Evolutionary conservation across 2,888 invertebrate genomes (phyloP).

Genomic region (Cheilosia scutellata): DNA sequence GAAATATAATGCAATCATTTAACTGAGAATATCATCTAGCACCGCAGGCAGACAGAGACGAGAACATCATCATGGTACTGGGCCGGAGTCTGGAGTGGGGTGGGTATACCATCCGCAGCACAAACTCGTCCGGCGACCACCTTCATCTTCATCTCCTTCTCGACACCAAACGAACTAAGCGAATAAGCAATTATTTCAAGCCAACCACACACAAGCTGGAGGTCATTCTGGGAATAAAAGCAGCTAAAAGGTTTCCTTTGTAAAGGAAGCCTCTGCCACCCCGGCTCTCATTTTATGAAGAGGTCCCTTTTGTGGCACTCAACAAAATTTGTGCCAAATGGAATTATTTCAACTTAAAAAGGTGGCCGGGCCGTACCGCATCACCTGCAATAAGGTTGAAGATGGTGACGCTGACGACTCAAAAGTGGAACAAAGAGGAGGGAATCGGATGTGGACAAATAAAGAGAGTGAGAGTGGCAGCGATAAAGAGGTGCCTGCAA

Average conservation of each 20-base stretch:
- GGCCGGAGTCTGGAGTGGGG: not conserved
- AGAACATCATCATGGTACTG: not conserved
- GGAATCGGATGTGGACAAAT: slow-evolving; percentile 2
- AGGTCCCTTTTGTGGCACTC: slow-evolving; percentile 59
- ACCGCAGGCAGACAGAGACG: slow-evolving; percentile 17
- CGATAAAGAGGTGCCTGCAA: slow-evolving; percentile 48
- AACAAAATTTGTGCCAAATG: slow-evolving; percentile 59
- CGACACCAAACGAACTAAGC: slow-evolving; percentile 40
- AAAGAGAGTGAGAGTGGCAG: slow-evolving; percentile 15
- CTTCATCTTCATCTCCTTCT: not conserved
- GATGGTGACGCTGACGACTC: slow-evolving; percentile 24
- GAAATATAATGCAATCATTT: slow-evolving; percentile 48
- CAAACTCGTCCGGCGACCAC: not conserved
- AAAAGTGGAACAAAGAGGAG: slow-evolving; percentile 21
- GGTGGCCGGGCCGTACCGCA: slow-evolving; percentile 51
- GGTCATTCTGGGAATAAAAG: slow-evolving; percentile 66
- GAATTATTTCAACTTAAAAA: slow-evolving; percentile 66
- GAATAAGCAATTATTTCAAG: slow-evolving; percentile 71
- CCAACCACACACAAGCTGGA: slow-evolving; percentile 59
- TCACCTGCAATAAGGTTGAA: slow-evolving; percentile 43
- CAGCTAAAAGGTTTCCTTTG: slow-evolving; percentile 71
- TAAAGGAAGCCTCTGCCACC: slow-evolving; percentile 40
- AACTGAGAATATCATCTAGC: slow-evolving; percentile 24
- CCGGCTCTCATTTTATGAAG: slow-evolving; percentile 32
- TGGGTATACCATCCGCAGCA: slow-evolving; percentile 2